Base-by-base conservation (phyloP, 2,888 invertebrate genomes). In the Hofmannophila pseudospretella region DNA sequence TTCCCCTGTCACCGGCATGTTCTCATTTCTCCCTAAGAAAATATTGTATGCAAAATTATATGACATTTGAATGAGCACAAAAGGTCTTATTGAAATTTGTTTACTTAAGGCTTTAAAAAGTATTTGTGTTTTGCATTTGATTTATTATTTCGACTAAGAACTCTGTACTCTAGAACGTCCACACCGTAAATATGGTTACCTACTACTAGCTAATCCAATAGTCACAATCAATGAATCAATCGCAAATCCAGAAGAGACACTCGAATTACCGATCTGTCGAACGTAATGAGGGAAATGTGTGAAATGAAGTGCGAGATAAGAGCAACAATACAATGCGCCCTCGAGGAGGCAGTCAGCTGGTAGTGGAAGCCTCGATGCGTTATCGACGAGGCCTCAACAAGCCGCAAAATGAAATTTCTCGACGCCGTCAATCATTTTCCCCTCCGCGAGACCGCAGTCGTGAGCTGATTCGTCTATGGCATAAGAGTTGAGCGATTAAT, bases 31-130 rank as follows among this genome's bases (percentile, higher is more conserved):
- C 61, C 69, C 67, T 64, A 74, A 76, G 82, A 74, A 86, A 85
- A 85, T 86, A 85, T 86, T 86, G 85, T 85, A 86, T 86, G 86
- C 85, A 85, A 86, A 85, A 80, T 78, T 77, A 79, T 86, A 86
- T 86, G 86, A 86, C 86, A 81, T 78, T 78, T 85, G 84, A 86
- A 86, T 85, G 79, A 85, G 72, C 70, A 74, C 65, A 77, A 80
- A 74, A 74, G 67, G 66, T 73, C 68, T 66, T 67, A 65, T 66
- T 33, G 59, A 57, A 72, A 76, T 74, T 74, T 78, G 77, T 77
- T 70, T 71, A 69, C 66, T 51, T 49, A 55, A 50, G 45, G 59
- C 45, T 53, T 44, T 49, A 54, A 61, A 53, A 63, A 57, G 61
- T 63, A 59, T 42, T 44, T 44, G 34, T 38, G 34, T 44, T 27